Conservation (phyloP, 2,888 invertebrate species). For the Leptinotarsa juncta region DNA sequence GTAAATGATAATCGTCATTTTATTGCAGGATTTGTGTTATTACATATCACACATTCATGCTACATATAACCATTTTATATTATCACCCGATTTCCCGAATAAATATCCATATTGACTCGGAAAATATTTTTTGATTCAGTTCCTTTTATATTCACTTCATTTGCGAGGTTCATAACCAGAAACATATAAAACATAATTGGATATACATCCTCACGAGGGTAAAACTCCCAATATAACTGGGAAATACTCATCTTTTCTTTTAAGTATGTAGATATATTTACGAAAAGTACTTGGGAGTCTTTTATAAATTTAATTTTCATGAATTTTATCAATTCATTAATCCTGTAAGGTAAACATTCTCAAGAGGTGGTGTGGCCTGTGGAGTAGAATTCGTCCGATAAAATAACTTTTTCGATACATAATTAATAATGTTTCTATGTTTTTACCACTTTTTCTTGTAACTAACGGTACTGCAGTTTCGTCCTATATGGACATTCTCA, state of each 20-base stretch:
- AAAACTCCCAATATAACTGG: background rate
- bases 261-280: background rate
- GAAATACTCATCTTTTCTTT: background rate
- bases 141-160: slow-evolving; percentile 4
- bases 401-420: too few relatives aligned
- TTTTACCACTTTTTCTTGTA: too few relatives aligned
- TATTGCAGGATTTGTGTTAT: slow-evolving; percentile 53
- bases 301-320: background rate
- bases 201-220: slow-evolving; percentile 9
- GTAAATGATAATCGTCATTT: slow-evolving; percentile 54
- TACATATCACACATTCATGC: slow-evolving; percentile 44
- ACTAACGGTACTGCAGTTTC: too few relatives aligned
- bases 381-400: too few relatives aligned
- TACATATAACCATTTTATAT: slow-evolving; percentile 44
- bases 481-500: too few relatives aligned
- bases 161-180: slow-evolving; percentile 1
- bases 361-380: too few relatives aligned
- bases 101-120: slow-evolving; percentile 15
- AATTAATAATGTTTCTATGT: too few relatives aligned
- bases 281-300: background rate
- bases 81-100: slow-evolving; percentile 36
- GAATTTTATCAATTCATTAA: too few relatives aligned
- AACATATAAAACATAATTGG: slow-evolving; percentile 15
- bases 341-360: too few relatives aligned
- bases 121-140: slow-evolving; percentile 15